These are phyloP conservation scores for Rhogogaster chlorosoma DNA, from an alignment of 2,888 invertebrate species.

Conservation along the genomic window DNA sequence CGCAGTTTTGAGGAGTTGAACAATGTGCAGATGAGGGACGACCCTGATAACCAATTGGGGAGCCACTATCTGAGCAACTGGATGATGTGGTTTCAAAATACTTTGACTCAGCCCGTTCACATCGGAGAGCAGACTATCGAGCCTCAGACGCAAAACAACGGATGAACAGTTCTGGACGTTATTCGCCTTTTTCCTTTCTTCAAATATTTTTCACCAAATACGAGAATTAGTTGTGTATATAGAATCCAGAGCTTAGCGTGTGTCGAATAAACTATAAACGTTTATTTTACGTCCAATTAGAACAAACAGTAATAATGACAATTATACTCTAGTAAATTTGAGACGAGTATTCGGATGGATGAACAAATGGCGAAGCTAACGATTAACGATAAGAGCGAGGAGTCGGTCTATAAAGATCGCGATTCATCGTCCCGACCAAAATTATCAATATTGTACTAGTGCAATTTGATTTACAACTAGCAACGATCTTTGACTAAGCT, in stretches of 20 bases:
- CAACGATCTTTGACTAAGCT: not conserved
- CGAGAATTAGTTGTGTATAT: slow-evolving; percentile 20
- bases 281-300: slow-evolving; percentile 4
- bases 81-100: slow-evolving; percentile 73
- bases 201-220: not conserved
- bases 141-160: slow-evolving; percentile 58
- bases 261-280: slow-evolving; percentile 27
- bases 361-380: not conserved
- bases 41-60: slow-evolving; percentile 65
- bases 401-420: not conserved
- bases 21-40: slow-evolving; percentile 66
- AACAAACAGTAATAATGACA: not conserved
- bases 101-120: slow-evolving; percentile 63
- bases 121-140: slow-evolving; percentile 62
- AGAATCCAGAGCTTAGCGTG: slow-evolving; percentile 34
- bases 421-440: not conserved
- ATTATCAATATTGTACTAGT: slow-evolving; percentile 2
- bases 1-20: slow-evolving; percentile 68
- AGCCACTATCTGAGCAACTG: slow-evolving; percentile 70
- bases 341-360: not conserved
- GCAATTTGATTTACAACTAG: not conserved
- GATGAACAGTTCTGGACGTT: slow-evolving; percentile 50
- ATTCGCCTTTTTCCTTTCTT: not conserved
- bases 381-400: not conserved
- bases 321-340: not conserved